Percentiles rank a stretch among this genome's conserved stretches.
phyloP scores from a whole-genome alignment of 2,797 vertebrate species.

The Ispidina lecontei region DNA sequence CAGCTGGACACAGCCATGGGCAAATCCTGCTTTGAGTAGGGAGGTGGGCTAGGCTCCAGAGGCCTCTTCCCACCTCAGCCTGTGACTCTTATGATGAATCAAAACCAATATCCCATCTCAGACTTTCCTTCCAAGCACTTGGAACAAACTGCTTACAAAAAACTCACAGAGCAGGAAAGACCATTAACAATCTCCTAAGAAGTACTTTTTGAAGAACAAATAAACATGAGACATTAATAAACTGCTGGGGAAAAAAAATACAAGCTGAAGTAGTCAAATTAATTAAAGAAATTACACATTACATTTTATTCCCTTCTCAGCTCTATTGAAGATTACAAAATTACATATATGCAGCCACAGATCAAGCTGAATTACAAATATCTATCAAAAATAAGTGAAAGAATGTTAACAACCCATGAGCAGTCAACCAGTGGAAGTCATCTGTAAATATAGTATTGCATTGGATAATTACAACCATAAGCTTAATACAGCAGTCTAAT shows the following conservation, averaged over 20 bases:
- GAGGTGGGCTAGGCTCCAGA: neutral
- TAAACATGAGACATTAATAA: neutral
- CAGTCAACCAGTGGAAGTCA: neutral
- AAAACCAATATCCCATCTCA: neutral
- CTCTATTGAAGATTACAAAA: neutral
- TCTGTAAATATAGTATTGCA: neutral
- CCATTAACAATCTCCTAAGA: neutral
- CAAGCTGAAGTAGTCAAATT: neutral
- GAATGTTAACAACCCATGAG: neutral
- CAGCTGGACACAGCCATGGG: neutral
- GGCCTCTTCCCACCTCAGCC: neutral
- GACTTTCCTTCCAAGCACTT: neutral
- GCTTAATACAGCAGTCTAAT: neutral
- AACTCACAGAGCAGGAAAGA: neutral
- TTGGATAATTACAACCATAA: constrained; percentile 3
- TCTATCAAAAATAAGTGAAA: neutral
- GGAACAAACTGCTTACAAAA: neutral
- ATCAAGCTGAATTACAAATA: neutral
- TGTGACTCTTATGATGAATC: neutral
- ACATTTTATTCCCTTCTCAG: neutral
- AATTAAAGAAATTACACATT: neutral
- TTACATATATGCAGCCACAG: neutral
- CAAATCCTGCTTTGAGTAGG: neutral
- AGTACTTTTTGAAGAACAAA: neutral
- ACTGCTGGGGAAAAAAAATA: neutral